Conservation (phyloP, 2,797 vertebrate species). For the Danio kyathit region DNA sequence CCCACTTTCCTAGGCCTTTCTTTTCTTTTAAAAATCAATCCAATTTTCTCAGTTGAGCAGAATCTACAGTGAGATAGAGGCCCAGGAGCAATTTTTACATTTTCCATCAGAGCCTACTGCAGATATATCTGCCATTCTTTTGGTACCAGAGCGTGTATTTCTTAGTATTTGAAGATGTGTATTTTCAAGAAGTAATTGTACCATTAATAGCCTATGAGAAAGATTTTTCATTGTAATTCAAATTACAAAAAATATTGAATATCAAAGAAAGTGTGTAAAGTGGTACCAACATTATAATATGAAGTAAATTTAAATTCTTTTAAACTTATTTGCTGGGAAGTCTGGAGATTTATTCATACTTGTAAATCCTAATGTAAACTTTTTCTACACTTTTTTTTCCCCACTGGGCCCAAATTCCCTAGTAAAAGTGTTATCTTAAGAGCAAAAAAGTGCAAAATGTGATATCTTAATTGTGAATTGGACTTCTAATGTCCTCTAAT, state of each 20-base stretch:
- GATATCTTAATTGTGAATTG: no score
- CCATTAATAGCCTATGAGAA: not conserved
- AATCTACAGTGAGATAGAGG: not conserved
- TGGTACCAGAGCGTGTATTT: not conserved
- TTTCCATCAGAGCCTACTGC: not conserved
- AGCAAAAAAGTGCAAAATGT: no score
- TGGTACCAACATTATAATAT: not conserved
- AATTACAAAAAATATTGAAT: no score
- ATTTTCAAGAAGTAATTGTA: not conserved
- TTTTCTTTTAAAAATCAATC: constrained; percentile 40
- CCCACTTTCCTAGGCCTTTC: not conserved
- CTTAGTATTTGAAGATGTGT: not conserved
- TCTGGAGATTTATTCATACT: not conserved
- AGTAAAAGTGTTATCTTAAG: no score
- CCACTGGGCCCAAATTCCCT: no score
- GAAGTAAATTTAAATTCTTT: not conserved
- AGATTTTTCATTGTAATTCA: not conserved
- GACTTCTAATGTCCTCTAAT: not conserved
- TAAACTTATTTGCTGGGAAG: not conserved
- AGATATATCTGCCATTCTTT: constrained; percentile 3
- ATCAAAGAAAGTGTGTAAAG: not conserved
- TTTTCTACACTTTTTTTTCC: no score
- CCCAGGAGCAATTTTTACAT: not conserved
- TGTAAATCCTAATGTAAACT: no score
- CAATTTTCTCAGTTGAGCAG: constrained; percentile 19